These are phyloP conservation scores for Kryptopterus vitreolus DNA, from an alignment of 2,797 vertebrate species.

Conservation along the genomic window DNA sequence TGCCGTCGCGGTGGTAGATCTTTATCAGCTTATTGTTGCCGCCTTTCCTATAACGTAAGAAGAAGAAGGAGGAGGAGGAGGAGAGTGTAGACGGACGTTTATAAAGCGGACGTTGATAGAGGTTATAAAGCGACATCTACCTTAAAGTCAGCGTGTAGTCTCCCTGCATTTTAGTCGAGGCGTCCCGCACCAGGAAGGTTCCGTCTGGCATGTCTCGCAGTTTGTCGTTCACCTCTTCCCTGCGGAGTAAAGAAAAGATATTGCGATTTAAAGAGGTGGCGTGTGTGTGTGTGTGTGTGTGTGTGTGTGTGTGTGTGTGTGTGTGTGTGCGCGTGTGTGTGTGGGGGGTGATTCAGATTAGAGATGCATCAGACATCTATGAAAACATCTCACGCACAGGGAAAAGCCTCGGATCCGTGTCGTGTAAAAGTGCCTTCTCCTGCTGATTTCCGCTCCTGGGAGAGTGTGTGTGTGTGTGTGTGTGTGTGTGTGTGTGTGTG, in stretches of 20 bases:
- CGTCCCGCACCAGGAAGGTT: constrained; percentile 92
- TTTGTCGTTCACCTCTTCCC: constrained; percentile 95
- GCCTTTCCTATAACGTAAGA: constrained; percentile 90
- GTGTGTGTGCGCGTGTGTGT: too few relatives aligned
- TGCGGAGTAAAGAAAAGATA: constrained; percentile 58
- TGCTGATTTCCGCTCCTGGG: constrained; percentile 3
- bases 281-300: too few relatives aligned
- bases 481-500: too few relatives aligned
- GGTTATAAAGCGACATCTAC: constrained; percentile 61
- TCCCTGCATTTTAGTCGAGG: constrained; percentile 93
- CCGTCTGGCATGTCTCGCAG: constrained; percentile 94
- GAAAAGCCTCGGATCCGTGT: constrained; percentile 15
- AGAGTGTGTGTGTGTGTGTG: too few relatives aligned
- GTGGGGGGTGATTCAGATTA: constrained; percentile 12
- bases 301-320: too few relatives aligned
- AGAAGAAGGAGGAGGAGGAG: too few relatives aligned
- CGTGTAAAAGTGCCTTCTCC: not conserved
- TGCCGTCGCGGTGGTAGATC: constrained; percentile 92
- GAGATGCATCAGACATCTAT: not conserved
- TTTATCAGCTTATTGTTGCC: constrained; percentile 97
- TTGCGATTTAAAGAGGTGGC: too few relatives aligned
- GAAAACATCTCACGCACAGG: constrained; percentile 16
- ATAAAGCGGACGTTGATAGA: too few relatives aligned
- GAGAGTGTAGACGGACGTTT: too few relatives aligned
- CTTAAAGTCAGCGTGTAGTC: constrained; percentile 93